phyloP scores from a whole-genome alignment of 2,797 vertebrate genomes.

The Monodelphis domestica region DNA sequence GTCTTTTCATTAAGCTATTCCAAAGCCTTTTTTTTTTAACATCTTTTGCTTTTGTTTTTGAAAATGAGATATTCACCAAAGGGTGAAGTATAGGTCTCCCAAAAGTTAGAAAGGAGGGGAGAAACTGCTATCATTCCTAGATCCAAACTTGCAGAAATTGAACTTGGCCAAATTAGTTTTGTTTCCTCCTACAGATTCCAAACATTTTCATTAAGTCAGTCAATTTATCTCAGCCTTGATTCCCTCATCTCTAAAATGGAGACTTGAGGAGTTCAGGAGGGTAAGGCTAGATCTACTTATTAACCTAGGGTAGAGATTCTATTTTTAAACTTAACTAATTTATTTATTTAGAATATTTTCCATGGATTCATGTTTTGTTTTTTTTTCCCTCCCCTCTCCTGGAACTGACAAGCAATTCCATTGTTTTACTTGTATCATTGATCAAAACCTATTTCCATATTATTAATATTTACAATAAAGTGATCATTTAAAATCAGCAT shows the following conservation, averaged over 20 bases:
- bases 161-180: background rate
- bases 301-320: too few species aligned
- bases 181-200: background rate
- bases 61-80: constrained; percentile 43
- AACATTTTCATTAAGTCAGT: background rate
- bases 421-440: too few species aligned
- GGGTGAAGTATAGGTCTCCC: constrained; percentile 32
- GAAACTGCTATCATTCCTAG: background rate
- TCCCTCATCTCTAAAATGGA: background rate
- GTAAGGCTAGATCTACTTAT: background rate
- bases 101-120: background rate
- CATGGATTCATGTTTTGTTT: too few species aligned
- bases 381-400: too few species aligned
- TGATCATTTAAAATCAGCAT: too few species aligned
- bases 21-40: constrained; percentile 44
- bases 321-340: too few species aligned
- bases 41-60: constrained; percentile 63
- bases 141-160: background rate
- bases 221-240: background rate
- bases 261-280: background rate
- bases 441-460: too few species aligned
- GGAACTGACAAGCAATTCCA: too few species aligned
- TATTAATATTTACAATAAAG: too few species aligned
- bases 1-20: constrained; percentile 37
- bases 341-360: too few species aligned